Conservation (phyloP, 2,888 invertebrate species). For the Opisthograptis luteolata region DNA sequence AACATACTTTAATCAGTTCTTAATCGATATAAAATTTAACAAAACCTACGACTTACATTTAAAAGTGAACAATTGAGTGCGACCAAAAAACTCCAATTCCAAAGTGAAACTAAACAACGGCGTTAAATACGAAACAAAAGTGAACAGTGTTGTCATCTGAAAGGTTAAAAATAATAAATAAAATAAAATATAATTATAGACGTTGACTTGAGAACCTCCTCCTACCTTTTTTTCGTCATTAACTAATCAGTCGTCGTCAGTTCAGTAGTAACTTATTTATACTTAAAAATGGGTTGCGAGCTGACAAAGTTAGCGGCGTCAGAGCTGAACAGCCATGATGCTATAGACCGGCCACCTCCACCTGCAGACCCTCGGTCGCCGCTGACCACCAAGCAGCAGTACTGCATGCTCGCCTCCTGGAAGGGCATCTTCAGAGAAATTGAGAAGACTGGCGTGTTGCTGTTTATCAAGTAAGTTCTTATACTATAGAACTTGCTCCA, state of each 20-base stretch:
- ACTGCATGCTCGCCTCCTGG: slow-evolving; percentile 95
- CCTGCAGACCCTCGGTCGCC: slow-evolving; percentile 91
- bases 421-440: slow-evolving; percentile 94
- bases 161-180: no score
- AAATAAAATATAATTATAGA: no score
- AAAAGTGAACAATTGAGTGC: neutral
- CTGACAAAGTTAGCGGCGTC: slow-evolving; percentile 88
- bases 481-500: no score
- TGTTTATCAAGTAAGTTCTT: slow-evolving; percentile 92
- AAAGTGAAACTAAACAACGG: no score
- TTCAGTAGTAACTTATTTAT: neutral
- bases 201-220: no score
- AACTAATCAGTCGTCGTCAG: no score
- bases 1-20: no score
- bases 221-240: no score
- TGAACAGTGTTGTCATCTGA: no score
- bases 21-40: no score
- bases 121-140: no score
- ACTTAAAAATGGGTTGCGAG: slow-evolving; percentile 88
- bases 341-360: slow-evolving; percentile 86
- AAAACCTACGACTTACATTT: no score
- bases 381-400: slow-evolving; percentile 92
- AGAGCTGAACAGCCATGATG: slow-evolving; percentile 66
- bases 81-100: neutral
- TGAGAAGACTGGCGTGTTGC: slow-evolving; percentile 92